Conservation (phyloP, 2,113 vertebrate species). For the Gasterosteus nipponicus region DNA sequence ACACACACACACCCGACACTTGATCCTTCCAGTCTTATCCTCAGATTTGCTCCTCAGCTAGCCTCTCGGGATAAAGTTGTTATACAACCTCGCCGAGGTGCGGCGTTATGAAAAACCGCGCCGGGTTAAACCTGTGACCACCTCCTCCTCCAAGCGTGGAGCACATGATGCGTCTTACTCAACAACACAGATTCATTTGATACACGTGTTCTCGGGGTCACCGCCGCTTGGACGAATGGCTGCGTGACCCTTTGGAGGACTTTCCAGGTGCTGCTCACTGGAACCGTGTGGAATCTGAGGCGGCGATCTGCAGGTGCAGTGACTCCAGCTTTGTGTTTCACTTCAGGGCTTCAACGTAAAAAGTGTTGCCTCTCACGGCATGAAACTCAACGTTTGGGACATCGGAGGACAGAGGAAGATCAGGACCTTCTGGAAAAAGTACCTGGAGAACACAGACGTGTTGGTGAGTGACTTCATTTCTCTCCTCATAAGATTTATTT, state of each 20-base stretch:
- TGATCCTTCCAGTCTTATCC: conserved; percentile 72
- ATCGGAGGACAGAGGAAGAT: conserved; percentile 89
- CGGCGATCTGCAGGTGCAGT: conserved; percentile 6
- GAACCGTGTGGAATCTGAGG: conserved; percentile 5
- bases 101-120: conserved; percentile 37
- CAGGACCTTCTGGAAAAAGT: conserved; percentile 88
- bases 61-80: conserved; percentile 63
- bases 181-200: conserved; percentile 9
- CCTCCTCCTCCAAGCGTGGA: neutral
- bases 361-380: conserved; percentile 86
- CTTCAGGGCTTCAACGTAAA: conserved; percentile 89
- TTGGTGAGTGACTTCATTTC: conserved; percentile 78
- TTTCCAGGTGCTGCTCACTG: neutral
- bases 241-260: neutral
- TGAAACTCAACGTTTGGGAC: conserved; percentile 90
- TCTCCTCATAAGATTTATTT: neutral
- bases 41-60: conserved; percentile 62
- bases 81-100: conserved; percentile 53
- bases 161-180: conserved; percentile 14
- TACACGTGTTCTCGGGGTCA: neutral
- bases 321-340: conserved; percentile 30
- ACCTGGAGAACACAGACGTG: conserved; percentile 87
- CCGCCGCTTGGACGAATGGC: neutral
- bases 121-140: conserved; percentile 32
- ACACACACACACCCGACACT: conserved; percentile 9